A percentile compares a stretch with the other conserved stretches of the same genome.
Conservation (phyloP, 2,797 vertebrate species). For the Synanceia verrucosa region DNA sequence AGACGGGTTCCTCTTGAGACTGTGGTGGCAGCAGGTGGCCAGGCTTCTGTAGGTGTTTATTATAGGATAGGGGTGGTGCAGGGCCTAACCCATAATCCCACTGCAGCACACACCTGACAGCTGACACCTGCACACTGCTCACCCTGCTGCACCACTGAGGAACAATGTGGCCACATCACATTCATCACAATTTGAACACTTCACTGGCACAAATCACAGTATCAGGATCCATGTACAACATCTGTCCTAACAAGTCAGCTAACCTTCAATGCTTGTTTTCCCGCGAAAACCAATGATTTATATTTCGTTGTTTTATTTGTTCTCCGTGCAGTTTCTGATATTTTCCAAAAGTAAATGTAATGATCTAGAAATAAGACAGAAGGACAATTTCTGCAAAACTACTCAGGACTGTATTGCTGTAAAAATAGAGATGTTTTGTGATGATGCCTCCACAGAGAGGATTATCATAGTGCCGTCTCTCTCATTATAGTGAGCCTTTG, state of each 20-base stretch:
- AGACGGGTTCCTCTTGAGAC: conserved; percentile 63
- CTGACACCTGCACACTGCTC: conserved; percentile 79
- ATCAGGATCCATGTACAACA: conserved; percentile 4
- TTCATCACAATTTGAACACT: conserved; percentile 38
- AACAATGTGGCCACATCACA: conserved; percentile 31
- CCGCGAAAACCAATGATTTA: neutral
- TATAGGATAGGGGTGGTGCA: conserved; percentile 74
- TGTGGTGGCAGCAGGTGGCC: conserved; percentile 81
- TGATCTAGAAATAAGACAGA: neutral
- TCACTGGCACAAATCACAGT: conserved; percentile 6
- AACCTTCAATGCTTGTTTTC: neutral
- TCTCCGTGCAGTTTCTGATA: neutral
- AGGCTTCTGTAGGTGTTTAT: conserved; percentile 74
- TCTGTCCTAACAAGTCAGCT: neutral
- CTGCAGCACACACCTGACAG: conserved; percentile 80
- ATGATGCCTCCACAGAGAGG: conserved; percentile 6
- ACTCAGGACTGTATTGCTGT: too few relatives aligned
- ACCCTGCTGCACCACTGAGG: conserved; percentile 13
- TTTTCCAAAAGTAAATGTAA: neutral
- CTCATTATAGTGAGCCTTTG: conserved; percentile 53
- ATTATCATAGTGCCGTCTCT: conserved; percentile 25
- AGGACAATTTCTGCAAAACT: too few relatives aligned
- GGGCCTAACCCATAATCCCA: conserved; percentile 72
- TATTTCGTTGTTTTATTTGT: neutral
- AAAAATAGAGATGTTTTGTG: too few relatives aligned